Conservation (phyloP, 2,113 vertebrate genomes). For the Periophthalmus modestus region DNA sequence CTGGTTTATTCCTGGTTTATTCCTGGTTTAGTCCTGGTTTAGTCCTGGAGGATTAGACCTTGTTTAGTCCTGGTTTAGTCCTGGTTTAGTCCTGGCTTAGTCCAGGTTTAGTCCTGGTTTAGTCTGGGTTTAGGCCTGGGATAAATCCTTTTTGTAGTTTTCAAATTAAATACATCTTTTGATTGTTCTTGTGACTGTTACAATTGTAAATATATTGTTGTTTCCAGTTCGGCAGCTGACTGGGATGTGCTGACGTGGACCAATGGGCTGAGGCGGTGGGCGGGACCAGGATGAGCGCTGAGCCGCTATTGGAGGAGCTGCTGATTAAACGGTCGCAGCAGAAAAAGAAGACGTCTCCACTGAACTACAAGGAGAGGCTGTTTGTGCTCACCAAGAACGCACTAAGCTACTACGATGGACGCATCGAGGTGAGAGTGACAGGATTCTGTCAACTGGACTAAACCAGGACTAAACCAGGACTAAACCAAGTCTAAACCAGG, state of each 20-base stretch:
- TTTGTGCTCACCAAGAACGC: slow-evolving; percentile 87
- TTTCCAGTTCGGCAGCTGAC: neutral
- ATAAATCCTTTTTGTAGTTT: neutral
- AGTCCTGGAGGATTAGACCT: neutral
- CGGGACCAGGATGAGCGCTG: slow-evolving; percentile 84
- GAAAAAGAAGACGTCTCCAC: slow-evolving; percentile 91
- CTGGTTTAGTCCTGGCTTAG: neutral
- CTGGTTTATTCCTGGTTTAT: neutral
- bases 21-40: neutral
- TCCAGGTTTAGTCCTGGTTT: neutral
- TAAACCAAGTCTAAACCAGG: too few relatives aligned
- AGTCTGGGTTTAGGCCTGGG: neutral
- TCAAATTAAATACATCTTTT: neutral
- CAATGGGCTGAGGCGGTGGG: slow-evolving; percentile 64
- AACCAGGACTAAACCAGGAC: too few relatives aligned
- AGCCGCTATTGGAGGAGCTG: slow-evolving; percentile 86
- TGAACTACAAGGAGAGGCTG: slow-evolving; percentile 93
- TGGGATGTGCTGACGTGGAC: slow-evolving; percentile 42
- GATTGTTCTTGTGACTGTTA: neutral
- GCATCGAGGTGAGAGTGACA: slow-evolving; percentile 77
- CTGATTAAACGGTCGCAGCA: slow-evolving; percentile 95
- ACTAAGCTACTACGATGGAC: slow-evolving; percentile 89
- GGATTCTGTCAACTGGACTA: too few relatives aligned
- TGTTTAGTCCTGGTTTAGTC: neutral
- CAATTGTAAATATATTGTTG: neutral